Base-by-base conservation (phyloP, 2,797 vertebrate genomes). In the Necrosyrtes monachus region DNA sequence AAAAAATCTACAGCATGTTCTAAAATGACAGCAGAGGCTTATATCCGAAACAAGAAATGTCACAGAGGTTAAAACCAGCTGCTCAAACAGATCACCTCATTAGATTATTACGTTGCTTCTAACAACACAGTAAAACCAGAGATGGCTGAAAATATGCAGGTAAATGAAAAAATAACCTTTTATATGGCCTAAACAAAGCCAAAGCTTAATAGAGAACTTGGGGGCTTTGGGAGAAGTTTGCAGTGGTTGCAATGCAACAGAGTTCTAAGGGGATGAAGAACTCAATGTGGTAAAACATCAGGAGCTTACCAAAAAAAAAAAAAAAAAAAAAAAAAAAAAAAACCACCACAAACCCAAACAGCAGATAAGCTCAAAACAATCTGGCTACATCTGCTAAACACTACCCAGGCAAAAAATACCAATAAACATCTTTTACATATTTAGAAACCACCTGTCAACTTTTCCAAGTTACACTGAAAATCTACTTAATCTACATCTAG, bases 31-130 rank as follows among this genome's bases (percentile, higher is more conserved):
- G 60, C 72, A 74, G 68, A 91, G 85, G 89, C 85, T 91, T 73
- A 88, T 33, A 69, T 48, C 60, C 56, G 28, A 73, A 87, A 92
- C 72, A 69, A 90, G 74, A 95, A 95, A 94, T 94, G 95, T 95
- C 95, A 96, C 46, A 85, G 86, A 96, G 96, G 94, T 97, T 96
- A 97, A 97, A 95, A 96, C 90, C 92, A 97, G 95, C 90, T 97
- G 96, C 96, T 96, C 95, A 90, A 95, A 93, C 76, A 96, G 96
- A 96, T 97, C 95, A 95, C 77, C 88, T 96, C 93, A 94, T 96
- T 97, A 97, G 64, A 93, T 88, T 90, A 93, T 63, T 95, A 85
- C 60, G 77, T 23, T 60, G 93, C 90, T 95, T 97, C 90, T 93
- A 95, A 87, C 41, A 92, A 25, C 87, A 87, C 3, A 69, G 60